Evolutionary conservation across 2,888 invertebrate genomes (phyloP), one percentile per base, ranked within the genome.

Genomic region (Sarcophaga carnaria): DNA sequence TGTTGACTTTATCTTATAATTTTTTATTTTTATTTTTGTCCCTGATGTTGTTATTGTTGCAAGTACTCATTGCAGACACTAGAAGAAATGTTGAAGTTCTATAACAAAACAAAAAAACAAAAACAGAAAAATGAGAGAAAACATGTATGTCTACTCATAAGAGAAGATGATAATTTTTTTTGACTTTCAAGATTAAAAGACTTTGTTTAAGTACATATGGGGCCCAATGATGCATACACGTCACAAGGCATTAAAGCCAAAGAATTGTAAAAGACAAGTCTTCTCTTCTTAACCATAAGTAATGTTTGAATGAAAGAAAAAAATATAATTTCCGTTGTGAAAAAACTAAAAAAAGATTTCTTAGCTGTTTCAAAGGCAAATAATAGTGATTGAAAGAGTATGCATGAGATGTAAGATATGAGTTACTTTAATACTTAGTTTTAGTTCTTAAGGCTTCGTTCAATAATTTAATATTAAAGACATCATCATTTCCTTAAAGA

Each of bases 1-100:
- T 79, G 79, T 71, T 71, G 63, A 71, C 54, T 71, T 54, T 63
- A 78, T 79, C 47, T 70, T 63, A 60, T 37, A 27, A 79, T 47
- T 66, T 66, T 75, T 64, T 5, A 37, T 37, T 37, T 37, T 8
- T 54, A 17, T 54, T 54, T 12, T 54, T 14, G 4, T 17, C 14
- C 5, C 17, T 49, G 4, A 4, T 17, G 14, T 54, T 12, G 14
- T 17, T 4, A 4, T 54, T 54, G 14, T 54, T 54, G 27, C 27
- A 76, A 59, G 49, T 54, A 63, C 71, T 64, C 72, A 59, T 37
- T 59, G 49, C 27, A 27, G 63, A 49, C 72, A 37, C 37, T 72
- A 59, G 66, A 67, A 64, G 14, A 20, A 62, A 49, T 54, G 14
- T 45, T 17, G 2, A 27, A 72, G 10, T 59, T 63, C 5, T 4